phyloP scores from a whole-genome alignment of 2,113 vertebrate species.

The Prunella fulvescens region DNA sequence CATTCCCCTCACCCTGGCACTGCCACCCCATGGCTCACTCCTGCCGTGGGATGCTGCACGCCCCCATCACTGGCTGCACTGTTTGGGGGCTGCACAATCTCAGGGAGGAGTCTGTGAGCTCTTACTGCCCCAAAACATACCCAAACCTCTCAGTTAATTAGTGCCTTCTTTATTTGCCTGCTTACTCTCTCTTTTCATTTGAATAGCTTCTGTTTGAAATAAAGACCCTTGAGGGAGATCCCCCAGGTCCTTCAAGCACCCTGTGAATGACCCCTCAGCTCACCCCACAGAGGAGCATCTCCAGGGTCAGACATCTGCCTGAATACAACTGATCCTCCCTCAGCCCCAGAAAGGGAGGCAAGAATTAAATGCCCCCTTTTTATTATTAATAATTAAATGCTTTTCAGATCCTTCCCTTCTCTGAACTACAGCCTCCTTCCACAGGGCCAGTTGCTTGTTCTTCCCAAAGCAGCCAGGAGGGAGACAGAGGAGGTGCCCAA shows the following conservation, averaged over 20 bases:
- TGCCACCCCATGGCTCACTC: not conserved
- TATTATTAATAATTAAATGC: not conserved
- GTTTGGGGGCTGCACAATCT: fast-evolving
- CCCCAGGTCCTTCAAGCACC: not conserved
- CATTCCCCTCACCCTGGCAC: fast-evolving
- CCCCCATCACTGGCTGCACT: not conserved
- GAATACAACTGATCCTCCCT: not conserved
- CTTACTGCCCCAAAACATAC: not conserved
- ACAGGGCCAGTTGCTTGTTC: fast-evolving
- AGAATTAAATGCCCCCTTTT: not conserved
- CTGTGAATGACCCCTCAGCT: not conserved
- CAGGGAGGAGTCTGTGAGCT: not conserved
- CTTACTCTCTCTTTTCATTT: not conserved
- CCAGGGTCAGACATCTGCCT: not conserved
- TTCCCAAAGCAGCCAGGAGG: not conserved
- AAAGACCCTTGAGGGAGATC: not conserved
- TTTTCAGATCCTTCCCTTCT: not conserved
- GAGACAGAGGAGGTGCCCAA: not conserved
- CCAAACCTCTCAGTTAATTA: not conserved
- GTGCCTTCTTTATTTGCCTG: not conserved
- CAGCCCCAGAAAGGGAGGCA: fast-evolving
- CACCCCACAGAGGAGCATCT: not conserved
- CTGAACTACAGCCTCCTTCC: not conserved
- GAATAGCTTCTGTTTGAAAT: not conserved
- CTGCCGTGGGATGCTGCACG: fast-evolving